These are phyloP conservation scores for Brachionus angularis DNA, from an alignment of 1,140 invertebrate genomes.

Conservation along the genomic window DNA sequence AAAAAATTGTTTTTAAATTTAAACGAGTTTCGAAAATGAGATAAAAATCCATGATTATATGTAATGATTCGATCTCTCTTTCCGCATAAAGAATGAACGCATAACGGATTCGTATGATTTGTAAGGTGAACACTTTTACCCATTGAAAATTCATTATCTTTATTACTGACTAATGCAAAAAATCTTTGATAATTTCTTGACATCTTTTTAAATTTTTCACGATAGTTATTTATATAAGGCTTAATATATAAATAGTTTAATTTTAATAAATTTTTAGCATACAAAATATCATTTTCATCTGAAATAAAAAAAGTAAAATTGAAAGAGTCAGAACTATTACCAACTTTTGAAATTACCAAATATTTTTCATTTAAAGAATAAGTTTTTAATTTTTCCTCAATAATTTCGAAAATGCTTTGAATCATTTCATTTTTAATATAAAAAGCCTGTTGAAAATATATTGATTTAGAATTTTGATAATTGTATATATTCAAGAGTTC, in stretches of 20 bases:
- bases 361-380: too few species aligned
- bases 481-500: not conserved
- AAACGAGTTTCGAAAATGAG: not conserved
- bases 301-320: conserved; percentile 12
- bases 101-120: conserved; percentile 7
- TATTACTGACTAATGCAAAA: not conserved
- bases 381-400: not conserved
- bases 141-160: conserved; percentile 14
- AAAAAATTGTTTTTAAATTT: not conserved
- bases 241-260: not conserved
- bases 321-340: not conserved
- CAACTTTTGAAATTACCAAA: not conserved
- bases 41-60: conserved; percentile 11
- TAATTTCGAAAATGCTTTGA: not conserved
- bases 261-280: not conserved
- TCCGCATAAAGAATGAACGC: conserved; percentile 7
- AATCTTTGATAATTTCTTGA: conserved; percentile 20
- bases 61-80: conserved; percentile 5
- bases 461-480: not conserved
- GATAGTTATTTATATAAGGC: not conserved
- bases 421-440: conserved; percentile 26
- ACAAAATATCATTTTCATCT: not conserved
- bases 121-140: conserved; percentile 18
- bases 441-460: conserved; percentile 20
- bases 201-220: not conserved